Evolutionary conservation across 2,113 vertebrate genomes (phyloP).

Genomic region (Pterocles gutturalis): DNA sequence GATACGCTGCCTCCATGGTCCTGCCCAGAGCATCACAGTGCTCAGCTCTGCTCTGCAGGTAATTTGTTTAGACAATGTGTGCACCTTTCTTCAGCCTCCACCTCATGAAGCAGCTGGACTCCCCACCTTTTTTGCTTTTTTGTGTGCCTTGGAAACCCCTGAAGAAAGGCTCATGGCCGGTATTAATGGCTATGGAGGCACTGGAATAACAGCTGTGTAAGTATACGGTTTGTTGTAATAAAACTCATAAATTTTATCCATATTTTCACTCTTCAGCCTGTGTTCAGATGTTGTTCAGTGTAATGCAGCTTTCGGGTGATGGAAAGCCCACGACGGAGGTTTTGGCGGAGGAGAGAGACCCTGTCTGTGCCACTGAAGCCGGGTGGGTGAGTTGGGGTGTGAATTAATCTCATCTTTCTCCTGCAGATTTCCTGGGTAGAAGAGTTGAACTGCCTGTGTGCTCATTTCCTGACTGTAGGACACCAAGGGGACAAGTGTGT

Average conservation of each 20-base stretch:
- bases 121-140: neutral
- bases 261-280: neutral
- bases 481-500: fast-evolving
- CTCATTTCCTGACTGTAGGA: neutral
- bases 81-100: neutral
- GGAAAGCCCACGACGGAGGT: neutral
- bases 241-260: neutral
- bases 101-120: neutral
- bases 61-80: neutral
- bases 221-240: neutral
- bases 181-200: neutral
- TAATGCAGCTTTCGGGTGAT: neutral
- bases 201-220: neutral
- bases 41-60: neutral
- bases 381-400: neutral
- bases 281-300: neutral
- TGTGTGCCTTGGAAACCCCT: neutral
- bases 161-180: neutral
- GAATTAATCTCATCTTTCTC: neutral
- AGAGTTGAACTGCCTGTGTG: fast-evolving
- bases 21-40: neutral
- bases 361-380: fast-evolving
- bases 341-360: neutral
- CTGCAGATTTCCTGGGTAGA: neutral
- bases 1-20: neutral